phyloP scores from a whole-genome alignment of 2,113 vertebrate species.

The Grantiella picta region DNA sequence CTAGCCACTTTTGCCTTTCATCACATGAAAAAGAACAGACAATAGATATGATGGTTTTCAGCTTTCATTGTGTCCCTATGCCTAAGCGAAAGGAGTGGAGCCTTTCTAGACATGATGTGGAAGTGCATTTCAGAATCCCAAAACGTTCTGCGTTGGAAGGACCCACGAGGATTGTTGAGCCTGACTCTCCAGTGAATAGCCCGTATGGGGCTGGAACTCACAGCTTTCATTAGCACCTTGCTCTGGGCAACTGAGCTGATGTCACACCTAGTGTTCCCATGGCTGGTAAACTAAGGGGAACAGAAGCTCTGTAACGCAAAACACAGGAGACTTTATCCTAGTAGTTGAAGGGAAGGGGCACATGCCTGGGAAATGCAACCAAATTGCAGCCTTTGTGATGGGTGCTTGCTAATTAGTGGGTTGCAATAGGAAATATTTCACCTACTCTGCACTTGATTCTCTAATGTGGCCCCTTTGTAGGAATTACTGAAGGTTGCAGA shows the following conservation, averaged over 20 bases:
- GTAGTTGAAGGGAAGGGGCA: neutral
- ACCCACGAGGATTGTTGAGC: neutral
- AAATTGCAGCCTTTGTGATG: neutral
- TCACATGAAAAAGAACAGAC: neutral
- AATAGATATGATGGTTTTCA: neutral
- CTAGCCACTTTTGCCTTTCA: neutral
- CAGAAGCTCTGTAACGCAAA: neutral
- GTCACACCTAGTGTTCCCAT: neutral
- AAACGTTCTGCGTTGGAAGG: neutral
- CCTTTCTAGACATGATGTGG: neutral
- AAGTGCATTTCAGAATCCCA: neutral
- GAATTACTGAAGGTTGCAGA: neutral
- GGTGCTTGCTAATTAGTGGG: neutral
- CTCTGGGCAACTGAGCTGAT: neutral
- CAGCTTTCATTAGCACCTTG: neutral
- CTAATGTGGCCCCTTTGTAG: neutral
- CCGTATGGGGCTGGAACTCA: accelerated
- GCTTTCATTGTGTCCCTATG: neutral
- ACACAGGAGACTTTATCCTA: neutral
- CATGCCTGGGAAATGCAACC: neutral
- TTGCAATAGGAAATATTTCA: neutral
- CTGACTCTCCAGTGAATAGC: neutral
- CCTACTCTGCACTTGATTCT: neutral
- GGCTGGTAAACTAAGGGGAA: neutral
- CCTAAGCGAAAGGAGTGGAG: neutral